A percentile compares a stretch with the other conserved stretches of the same genome.
These are phyloP conservation scores for Danio aesculapii DNA, from an alignment of 2,797 vertebrate genomes.

Conservation along the genomic window DNA sequence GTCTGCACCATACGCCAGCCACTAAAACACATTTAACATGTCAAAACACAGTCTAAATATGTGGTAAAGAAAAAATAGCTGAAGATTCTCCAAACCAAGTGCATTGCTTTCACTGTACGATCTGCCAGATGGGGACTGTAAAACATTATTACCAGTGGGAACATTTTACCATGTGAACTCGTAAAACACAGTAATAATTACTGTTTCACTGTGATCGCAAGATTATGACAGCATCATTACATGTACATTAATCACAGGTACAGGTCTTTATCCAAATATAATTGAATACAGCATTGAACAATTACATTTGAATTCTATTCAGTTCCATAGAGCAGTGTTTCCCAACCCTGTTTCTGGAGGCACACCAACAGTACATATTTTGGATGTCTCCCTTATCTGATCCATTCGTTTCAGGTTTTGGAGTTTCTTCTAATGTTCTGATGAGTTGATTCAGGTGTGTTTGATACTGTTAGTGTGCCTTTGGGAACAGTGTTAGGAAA, in stretches of 20 bases:
- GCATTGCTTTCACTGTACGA: background rate
- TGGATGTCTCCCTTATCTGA: too few species aligned
- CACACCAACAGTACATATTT: too few species aligned
- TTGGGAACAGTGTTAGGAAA: too few species aligned
- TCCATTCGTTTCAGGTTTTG: too few species aligned
- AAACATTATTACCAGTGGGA: conserved; percentile 13
- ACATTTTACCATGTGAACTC: background rate
- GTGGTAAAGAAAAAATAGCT: too few species aligned
- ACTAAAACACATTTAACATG: conserved; percentile 66
- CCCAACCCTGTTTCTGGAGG: too few species aligned
- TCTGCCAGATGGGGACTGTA: background rate
- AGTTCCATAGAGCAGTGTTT: too few species aligned
- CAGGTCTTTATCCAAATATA: background rate
- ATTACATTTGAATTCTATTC: background rate
- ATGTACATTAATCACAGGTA: conserved; percentile 14
- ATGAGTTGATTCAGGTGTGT: too few species aligned
- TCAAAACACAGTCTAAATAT: background rate
- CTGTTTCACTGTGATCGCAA: conserved; percentile 9
- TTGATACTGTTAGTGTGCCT: too few species aligned
- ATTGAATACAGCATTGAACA: background rate
- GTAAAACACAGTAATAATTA: background rate
- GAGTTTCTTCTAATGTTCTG: too few species aligned
- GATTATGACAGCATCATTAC: conserved; percentile 27
- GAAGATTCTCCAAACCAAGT: background rate
- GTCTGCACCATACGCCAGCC: conserved; percentile 83